phyloP scores from a whole-genome alignment of 2,888 invertebrate species.

The Yponomeuta malinellus region DNA sequence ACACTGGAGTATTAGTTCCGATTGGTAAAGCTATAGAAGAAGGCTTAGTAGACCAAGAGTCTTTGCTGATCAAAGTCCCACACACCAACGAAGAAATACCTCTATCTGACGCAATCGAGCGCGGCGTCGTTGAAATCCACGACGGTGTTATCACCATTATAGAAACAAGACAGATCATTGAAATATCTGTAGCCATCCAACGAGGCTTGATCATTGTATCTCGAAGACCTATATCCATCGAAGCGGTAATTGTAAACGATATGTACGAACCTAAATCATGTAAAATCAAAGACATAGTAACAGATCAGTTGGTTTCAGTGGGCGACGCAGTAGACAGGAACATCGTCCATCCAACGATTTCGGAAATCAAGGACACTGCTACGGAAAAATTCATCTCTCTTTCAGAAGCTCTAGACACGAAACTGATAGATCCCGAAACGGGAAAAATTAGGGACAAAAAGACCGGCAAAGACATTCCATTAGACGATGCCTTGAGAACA shows the following conservation, averaged over 20 bases:
- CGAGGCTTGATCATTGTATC: slow-evolving; percentile 81
- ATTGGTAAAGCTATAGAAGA: slow-evolving; percentile 86
- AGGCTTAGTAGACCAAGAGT: slow-evolving; percentile 85
- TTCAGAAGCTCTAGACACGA: slow-evolving; percentile 82
- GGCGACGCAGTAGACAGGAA: slow-evolving; percentile 86
- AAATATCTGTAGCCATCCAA: slow-evolving; percentile 82
- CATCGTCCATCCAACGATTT: slow-evolving; percentile 87
- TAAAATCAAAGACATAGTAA: slow-evolving; percentile 82
- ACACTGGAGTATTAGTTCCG: slow-evolving; percentile 77
- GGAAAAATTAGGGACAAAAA: slow-evolving; percentile 85
- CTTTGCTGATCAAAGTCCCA: slow-evolving; percentile 84
- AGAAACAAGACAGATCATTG: slow-evolving; percentile 80
- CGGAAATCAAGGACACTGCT: slow-evolving; percentile 86
- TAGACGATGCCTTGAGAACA: slow-evolving; percentile 82
- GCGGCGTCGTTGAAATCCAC: slow-evolving; percentile 84
- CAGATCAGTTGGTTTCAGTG: slow-evolving; percentile 82
- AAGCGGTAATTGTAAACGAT: slow-evolving; percentile 83
- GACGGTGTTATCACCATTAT: slow-evolving; percentile 82
- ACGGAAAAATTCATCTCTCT: slow-evolving; percentile 83
- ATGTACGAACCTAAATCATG: slow-evolving; percentile 82
- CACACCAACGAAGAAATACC: slow-evolving; percentile 84
- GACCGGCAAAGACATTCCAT: slow-evolving; percentile 80
- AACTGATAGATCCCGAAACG: slow-evolving; percentile 80
- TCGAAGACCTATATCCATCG: slow-evolving; percentile 84
- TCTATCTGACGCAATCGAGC: slow-evolving; percentile 87